Evolutionary conservation across 2,113 vertebrate genomes (phyloP).

Genomic region (Pteropus alecto): DNA sequence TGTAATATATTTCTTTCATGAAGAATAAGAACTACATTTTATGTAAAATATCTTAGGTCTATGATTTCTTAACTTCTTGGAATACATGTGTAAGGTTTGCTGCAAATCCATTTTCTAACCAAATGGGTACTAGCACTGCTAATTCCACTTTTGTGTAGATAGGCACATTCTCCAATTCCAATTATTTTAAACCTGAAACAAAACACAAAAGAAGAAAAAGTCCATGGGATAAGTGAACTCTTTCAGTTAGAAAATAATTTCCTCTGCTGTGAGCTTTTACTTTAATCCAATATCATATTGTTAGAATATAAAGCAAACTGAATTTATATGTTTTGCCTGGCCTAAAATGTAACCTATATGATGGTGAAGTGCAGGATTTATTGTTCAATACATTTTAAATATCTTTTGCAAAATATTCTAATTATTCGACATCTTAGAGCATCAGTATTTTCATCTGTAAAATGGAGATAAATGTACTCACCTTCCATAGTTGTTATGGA

Average conservation of each 20-base stretch:
- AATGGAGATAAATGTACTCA: neutral
- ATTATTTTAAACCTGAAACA: constrained; percentile 30
- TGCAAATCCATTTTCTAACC: constrained; percentile 45
- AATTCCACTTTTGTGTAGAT: neutral
- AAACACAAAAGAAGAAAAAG: neutral
- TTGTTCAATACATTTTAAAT: neutral
- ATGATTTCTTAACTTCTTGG: neutral
- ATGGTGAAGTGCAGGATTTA: neutral
- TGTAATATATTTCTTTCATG: neutral
- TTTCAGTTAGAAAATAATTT: neutral
- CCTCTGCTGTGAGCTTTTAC: neutral
- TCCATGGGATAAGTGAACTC: neutral
- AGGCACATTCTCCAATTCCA: constrained; percentile 25
- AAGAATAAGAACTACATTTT: neutral
- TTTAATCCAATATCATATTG: neutral
- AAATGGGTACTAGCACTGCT: constrained; percentile 34
- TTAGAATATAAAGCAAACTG: neutral
- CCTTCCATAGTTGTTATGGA: neutral
- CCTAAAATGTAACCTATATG: neutral
- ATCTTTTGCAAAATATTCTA: neutral
- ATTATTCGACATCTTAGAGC: neutral
- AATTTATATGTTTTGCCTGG: neutral
- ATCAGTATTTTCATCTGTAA: neutral
- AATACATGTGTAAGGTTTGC: neutral
- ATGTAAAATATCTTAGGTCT: neutral